Evolutionary conservation across 2,888 invertebrate species (phyloP), one percentile per base, ranked within the genome.

Genomic region (Gandaritis pyraliata): DNA sequence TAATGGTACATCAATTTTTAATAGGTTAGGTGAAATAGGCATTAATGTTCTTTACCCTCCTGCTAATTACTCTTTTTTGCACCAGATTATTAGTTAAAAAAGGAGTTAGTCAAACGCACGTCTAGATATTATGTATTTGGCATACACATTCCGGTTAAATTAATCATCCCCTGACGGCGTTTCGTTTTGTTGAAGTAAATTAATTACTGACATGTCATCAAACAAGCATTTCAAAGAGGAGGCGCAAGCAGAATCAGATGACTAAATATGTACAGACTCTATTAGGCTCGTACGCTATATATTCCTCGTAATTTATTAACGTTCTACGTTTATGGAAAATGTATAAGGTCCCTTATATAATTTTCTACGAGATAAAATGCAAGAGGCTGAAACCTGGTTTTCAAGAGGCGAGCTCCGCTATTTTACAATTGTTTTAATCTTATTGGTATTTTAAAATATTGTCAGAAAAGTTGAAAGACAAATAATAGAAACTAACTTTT

Each of bases 311-410:
- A 47, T 47, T 15, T 36, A 47, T 47, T 54, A 15, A 48, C 38
- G 55, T 41, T 13, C 30, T 10, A 46, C 13, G 23, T 23, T 23
- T 23, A 23, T 38, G 36, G n/a, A 54, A 53, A 45, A 46, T 38
- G 18, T 45, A 38, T 29, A 18, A 41, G 16, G 10, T 56, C 29
- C 18, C 41, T 55, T 48, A 41, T 43, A 41, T 49, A 48, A 48
- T 13, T 16, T n/a, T 43, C 18, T 33, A 47, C 15, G 13, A 50
- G 57, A 50, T 51, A 43, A 57, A 57, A 49, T 33, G 49, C 41
- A 43, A 50, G 38, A 5, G 10, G 36, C 16, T 29, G 11, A 16
- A 4, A 2, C 18, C 10, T 45, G 4, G 16, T 11, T 8, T 45
- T 45, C 11, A 18, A 11, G 11, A 11, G 18, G 16, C 10, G 11